Conservation (phyloP, 2,113 vertebrate genomes). For the Manacus vitellinus region DNA sequence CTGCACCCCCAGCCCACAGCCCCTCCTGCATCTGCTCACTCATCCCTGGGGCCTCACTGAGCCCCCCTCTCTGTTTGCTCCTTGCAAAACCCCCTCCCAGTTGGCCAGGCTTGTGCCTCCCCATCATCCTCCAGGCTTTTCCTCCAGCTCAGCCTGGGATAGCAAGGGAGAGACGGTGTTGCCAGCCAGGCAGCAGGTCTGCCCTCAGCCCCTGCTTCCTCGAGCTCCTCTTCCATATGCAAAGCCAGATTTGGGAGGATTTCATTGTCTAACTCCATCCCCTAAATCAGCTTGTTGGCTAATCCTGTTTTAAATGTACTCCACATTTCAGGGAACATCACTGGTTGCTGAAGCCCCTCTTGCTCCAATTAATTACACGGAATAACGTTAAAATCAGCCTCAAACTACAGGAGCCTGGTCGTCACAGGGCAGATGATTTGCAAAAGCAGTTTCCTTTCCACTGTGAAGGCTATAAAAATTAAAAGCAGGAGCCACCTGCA, state of each 20-base stretch:
- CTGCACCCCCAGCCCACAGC: no score
- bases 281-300: not conserved
- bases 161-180: not conserved
- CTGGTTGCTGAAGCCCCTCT: not conserved
- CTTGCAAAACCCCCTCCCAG: not conserved
- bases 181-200: not conserved
- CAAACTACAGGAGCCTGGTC: not conserved
- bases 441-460: not conserved
- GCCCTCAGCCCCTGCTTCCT: not conserved
- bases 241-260: not conserved
- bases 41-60: not conserved
- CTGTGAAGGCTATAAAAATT: not conserved
- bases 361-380: not conserved
- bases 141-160: not conserved
- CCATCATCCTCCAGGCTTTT: accelerated
- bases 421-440: not conserved
- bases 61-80: not conserved
- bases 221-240: not conserved
- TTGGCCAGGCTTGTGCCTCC: not conserved
- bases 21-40: not conserved
- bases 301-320: not conserved
- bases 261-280: not conserved
- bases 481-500: not conserved
- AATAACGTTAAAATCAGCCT: not conserved
- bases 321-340: not conserved